Conservation (phyloP, 2,888 invertebrate genomes). For the Entomobrya proxima region DNA sequence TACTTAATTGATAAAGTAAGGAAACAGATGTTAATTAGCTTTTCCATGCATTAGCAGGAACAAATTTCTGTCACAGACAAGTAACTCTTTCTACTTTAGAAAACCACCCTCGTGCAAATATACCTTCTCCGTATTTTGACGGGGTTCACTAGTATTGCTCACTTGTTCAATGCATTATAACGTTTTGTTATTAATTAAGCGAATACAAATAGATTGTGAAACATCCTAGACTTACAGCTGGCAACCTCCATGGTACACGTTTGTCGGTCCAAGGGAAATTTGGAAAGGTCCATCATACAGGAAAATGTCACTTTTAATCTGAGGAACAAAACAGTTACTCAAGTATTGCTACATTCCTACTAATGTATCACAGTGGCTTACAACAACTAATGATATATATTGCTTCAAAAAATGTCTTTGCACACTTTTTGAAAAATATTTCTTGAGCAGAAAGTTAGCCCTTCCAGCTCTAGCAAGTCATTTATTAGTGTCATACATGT, state of each 20-base stretch:
- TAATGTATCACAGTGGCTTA: neutral
- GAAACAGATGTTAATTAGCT: constrained; percentile 31
- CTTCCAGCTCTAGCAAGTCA: neutral
- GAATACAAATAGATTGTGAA: neutral
- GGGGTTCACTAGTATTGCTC: too few species aligned
- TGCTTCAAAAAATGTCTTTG: too few species aligned
- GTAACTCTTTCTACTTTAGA: neutral
- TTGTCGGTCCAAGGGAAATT: constrained; percentile 79
- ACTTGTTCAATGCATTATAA: too few species aligned
- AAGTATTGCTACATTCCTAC: too few species aligned
- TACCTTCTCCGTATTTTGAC: neutral
- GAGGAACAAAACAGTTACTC: constrained; percentile 55
- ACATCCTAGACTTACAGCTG: constrained; percentile 57
- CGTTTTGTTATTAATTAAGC: too few species aligned
- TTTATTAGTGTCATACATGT: constrained; percentile 18
- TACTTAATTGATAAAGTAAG: constrained; percentile 13
- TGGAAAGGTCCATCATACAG: constrained; percentile 81
- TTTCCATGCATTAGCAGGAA: neutral
- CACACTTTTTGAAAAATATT: too few species aligned
- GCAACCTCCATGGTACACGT: constrained; percentile 73
- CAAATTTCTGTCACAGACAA: too few species aligned
- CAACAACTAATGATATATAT: too few species aligned
- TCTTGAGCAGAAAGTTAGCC: too few species aligned
- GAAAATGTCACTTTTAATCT: constrained; percentile 80
- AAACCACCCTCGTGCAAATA: too few species aligned